Conservation (phyloP, 2,797 vertebrate species). For the Neopelma chrysocephalum region DNA sequence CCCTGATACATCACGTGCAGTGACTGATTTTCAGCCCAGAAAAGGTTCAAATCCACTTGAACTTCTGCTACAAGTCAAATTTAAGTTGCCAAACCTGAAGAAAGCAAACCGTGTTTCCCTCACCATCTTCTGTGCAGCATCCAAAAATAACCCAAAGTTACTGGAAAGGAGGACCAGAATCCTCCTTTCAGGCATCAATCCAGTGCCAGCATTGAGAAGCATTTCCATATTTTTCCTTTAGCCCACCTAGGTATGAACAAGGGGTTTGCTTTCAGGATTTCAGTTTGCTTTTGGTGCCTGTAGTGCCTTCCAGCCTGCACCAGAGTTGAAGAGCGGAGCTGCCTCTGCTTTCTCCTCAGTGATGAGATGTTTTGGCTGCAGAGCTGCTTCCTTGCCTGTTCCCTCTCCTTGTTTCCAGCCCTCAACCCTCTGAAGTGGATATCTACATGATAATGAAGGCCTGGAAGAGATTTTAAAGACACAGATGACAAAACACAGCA, state of each 20-base stretch:
- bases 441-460: background rate
- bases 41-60: background rate
- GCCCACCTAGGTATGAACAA: background rate
- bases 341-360: background rate
- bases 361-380: background rate
- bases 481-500: background rate
- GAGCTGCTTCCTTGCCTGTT: background rate
- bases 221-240: background rate
- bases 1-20: background rate
- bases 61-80: background rate
- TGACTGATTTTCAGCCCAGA: background rate
- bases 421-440: background rate
- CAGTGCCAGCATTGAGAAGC: background rate
- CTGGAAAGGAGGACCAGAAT: background rate
- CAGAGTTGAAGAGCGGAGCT: background rate
- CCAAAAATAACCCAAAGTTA: background rate
- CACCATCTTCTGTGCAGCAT: background rate
- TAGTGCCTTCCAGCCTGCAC: background rate
- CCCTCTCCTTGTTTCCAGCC: background rate
- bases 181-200: accelerated
- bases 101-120: accelerated
- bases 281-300: background rate
- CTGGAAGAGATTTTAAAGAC: background rate
- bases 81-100: background rate
- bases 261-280: background rate